These are phyloP conservation scores for Eremobia ochroleuca DNA, from an alignment of 2,888 invertebrate genomes.

Conservation along the genomic window DNA sequence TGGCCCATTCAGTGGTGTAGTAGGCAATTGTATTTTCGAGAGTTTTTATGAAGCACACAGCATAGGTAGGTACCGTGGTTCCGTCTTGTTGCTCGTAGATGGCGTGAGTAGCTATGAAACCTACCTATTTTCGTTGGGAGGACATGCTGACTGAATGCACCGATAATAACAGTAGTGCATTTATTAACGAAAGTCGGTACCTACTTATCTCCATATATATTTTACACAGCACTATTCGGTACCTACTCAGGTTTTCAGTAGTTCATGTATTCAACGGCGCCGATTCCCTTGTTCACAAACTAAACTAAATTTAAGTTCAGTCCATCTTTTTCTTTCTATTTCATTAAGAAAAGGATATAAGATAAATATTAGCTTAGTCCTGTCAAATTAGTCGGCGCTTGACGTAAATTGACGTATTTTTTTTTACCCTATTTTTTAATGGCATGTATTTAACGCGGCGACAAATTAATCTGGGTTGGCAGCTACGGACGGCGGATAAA, in stretches of 20 bases:
- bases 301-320: too few relatives aligned
- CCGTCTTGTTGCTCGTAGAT: slow-evolving; percentile 18
- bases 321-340: too few relatives aligned
- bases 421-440: too few relatives aligned
- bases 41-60: not conserved
- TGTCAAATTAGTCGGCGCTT: too few relatives aligned
- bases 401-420: too few relatives aligned
- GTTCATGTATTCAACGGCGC: not conserved
- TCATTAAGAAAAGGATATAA: too few relatives aligned
- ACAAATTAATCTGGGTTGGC: too few relatives aligned
- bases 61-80: not conserved
- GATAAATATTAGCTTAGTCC: too few relatives aligned
- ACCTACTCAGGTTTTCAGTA: not conserved
- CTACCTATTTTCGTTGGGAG: not conserved
- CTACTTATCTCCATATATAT: not conserved
- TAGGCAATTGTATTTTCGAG: slow-evolving; percentile 5
- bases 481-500: too few relatives aligned
- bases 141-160: not conserved
- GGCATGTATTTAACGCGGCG: too few relatives aligned
- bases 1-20: not conserved
- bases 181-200: not conserved
- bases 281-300: too few relatives aligned
- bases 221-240: not conserved
- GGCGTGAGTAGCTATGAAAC: slow-evolving; percentile 21
- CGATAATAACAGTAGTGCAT: not conserved